phyloP scores from a whole-genome alignment of 2,888 invertebrate genomes.

The Agrenia bidenticulata region DNA sequence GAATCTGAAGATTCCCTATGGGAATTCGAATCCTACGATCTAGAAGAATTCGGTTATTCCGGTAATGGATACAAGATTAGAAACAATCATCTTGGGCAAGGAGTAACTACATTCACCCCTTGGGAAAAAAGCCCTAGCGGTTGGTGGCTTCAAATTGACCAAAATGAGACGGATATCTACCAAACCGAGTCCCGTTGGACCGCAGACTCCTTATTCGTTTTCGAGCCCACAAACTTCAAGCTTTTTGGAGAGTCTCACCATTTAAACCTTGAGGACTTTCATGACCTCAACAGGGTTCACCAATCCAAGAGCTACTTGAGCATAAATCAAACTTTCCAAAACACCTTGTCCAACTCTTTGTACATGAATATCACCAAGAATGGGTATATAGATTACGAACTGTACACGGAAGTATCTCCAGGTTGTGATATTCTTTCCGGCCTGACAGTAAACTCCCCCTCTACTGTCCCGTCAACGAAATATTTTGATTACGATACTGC shows the following conservation, averaged over 20 bases:
- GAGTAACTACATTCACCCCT: not conserved
- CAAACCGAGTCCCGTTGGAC: not conserved
- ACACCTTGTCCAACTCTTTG: too few relatives aligned
- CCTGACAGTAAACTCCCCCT: not conserved
- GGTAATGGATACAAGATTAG: not conserved
- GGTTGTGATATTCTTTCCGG: not conserved
- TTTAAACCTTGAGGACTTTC: not conserved
- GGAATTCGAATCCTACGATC: not conserved
- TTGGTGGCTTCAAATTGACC: constrained; percentile 9
- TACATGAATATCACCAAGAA: too few relatives aligned
- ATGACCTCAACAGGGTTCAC: too few relatives aligned
- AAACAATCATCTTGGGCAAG: not conserved
- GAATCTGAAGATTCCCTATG: not conserved
- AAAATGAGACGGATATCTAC: not conserved
- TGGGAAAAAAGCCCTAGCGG: not conserved
- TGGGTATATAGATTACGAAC: too few relatives aligned
- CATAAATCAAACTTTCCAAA: too few relatives aligned
- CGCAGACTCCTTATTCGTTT: not conserved
- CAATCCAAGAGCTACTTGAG: too few relatives aligned
- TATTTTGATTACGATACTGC: not conserved
- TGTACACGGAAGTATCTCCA: too few relatives aligned
- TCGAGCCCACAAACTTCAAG: not conserved
- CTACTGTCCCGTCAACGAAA: not conserved
- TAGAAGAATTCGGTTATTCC: not conserved
- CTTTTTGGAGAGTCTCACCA: not conserved